Evolutionary conservation across 1,140 invertebrate genomes (phyloP), one percentile per base, ranked within the genome.

Genomic region (Leptinotarsa undecemlineata): DNA sequence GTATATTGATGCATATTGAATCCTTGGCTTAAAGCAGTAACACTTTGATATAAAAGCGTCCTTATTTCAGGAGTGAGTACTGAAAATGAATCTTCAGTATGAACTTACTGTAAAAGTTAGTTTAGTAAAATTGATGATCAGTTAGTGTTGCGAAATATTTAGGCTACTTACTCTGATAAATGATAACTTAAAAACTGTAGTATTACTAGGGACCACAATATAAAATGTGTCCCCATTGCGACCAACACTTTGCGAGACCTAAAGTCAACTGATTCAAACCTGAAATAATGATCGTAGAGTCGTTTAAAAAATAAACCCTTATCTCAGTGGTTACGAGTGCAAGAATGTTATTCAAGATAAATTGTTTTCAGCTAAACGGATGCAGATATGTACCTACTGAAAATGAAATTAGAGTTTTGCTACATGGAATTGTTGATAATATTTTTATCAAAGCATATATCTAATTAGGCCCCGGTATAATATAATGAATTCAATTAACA

Each of bases 381-480:
- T 57, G 51, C 51, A 17, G 51, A 57, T 57, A 57, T 57, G 51
- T 57, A 57, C 51, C 51, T 57, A 57, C 51, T 57, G 51, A 6
- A 57, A 57, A 15, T 57, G 4, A 57, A 19, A 42, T 42, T 42
- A 42, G 33, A 42, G 0, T 42, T 33, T 42, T 42, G 33, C 33
- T 42, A 11, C 8, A 42, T 42, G 2, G 33, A 42, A 42, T 42
- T 42, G 33, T 42, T 42, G 33, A 42, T 42, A 42, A 42, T 42
- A 42, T 42, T 42, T 11, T 42, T 42, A 42, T 42, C 33, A 42
- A 42, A 42, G 33, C 33, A 42, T 42, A 42, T 42, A 11, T 42
- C 33, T 42, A 42, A 42, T 42, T 42, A 42, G 33, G 33, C 33
- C 8, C 33, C 33, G 33, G 33, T 42, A 42, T 42, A 5, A 42